Conservation (phyloP, 2,888 invertebrate species). For the Norana najaformis region DNA sequence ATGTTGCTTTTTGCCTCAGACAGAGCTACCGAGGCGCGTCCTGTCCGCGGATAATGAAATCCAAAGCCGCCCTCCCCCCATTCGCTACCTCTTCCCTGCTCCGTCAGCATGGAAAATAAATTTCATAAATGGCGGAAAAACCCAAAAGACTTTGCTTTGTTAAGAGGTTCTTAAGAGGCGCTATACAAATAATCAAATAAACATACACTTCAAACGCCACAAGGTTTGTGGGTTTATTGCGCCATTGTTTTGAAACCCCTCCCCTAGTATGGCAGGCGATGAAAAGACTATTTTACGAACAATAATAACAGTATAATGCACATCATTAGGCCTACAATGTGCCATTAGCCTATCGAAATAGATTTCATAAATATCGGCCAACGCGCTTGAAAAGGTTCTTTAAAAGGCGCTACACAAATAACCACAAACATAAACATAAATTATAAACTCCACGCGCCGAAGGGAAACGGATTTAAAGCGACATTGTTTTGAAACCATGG, state of each 20-base stretch:
- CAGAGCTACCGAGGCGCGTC: background rate
- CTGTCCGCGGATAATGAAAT: background rate
- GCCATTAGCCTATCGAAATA: background rate
- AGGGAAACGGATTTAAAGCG: background rate
- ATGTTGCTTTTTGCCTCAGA: constrained; percentile 13
- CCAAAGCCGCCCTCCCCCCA: background rate
- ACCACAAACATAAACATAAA: background rate
- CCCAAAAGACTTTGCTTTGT: background rate
- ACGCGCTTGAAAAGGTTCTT: background rate
- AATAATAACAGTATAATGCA: background rate
- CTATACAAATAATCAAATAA: background rate
- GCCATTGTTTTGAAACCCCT: background rate
- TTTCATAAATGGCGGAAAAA: background rate
- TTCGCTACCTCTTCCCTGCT: background rate
- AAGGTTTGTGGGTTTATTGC: background rate
- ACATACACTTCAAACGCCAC: background rate
- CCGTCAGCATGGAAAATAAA: background rate
- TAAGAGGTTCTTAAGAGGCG: background rate
- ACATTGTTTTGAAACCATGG: background rate
- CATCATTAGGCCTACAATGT: background rate
- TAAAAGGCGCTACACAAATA: background rate
- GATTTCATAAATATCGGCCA: background rate
- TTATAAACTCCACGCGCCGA: background rate
- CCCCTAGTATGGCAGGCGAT: background rate
- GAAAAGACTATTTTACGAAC: background rate